Evolutionary conservation across 2,888 invertebrate genomes (phyloP).

Genomic region (Heliconius charithonia): DNA sequence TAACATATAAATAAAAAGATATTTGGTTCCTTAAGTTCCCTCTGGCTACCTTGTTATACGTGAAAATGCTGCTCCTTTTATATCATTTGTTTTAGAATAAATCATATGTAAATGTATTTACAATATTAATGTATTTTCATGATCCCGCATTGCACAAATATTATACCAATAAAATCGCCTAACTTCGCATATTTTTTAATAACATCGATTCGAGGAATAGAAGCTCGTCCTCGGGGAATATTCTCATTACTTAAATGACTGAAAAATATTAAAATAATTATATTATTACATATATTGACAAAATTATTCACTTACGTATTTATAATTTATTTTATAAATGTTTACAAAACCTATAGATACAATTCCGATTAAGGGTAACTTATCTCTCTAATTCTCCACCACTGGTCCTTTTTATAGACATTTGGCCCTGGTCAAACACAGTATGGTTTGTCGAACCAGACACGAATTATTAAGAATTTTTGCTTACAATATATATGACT

Average conservation of each 20-base stretch:
- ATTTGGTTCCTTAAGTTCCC: too few species aligned
- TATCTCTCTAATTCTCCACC: too few species aligned
- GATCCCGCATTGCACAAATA: not conserved
- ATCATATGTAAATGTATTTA: not conserved
- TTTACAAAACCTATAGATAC: too few species aligned
- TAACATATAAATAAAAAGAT: not conserved
- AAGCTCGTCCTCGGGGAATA: not conserved
- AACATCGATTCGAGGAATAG: constrained; percentile 3
- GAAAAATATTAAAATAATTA: not conserved
- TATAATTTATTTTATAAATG: too few species aligned
- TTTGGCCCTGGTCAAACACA: not conserved
- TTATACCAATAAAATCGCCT: not conserved
- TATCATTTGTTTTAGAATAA: not conserved
- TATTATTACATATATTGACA: not conserved
- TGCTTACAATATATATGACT: not conserved
- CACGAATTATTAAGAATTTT: not conserved
- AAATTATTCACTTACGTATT: not conserved
- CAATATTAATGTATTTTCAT: not conserved
- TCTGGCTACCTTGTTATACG: too few species aligned
- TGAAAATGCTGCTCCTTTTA: too few species aligned
- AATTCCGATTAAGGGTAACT: too few species aligned
- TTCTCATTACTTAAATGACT: not conserved
- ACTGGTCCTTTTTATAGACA: not conserved
- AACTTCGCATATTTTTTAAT: constrained; percentile 2
- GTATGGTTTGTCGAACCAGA: too few species aligned